Percentiles rank a stretch among this genome's conserved stretches.
Evolutionary conservation across 2,888 invertebrate species (phyloP).

Genomic region (Thereva nobilitata): DNA sequence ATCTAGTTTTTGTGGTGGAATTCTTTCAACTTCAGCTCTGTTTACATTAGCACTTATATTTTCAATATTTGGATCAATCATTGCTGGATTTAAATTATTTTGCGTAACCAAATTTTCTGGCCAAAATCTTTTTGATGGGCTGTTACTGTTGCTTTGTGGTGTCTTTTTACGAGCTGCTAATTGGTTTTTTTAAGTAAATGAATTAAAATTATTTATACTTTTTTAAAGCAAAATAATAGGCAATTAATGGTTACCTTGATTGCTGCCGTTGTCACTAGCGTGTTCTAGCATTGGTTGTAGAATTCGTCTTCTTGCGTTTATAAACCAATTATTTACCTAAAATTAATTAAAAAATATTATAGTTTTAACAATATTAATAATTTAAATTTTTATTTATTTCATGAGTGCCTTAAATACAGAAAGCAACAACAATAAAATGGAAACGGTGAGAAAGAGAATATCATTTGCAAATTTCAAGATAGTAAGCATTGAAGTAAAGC

Average conservation of each 20-base stretch:
- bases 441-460: too few relatives aligned
- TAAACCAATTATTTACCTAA: conserved; percentile 90
- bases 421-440: too few relatives aligned
- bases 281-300: conserved; percentile 88
- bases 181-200: neutral
- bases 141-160: conserved; percentile 35
- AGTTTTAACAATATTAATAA: neutral
- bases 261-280: conserved; percentile 44
- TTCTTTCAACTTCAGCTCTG: conserved; percentile 41
- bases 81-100: conserved; percentile 39
- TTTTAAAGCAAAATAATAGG: neutral
- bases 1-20: conserved; percentile 41
- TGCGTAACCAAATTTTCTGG: conserved; percentile 31
- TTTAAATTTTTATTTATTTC: too few relatives aligned
- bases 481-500: too few relatives aligned
- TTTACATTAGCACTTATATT: conserved; percentile 45
- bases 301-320: conserved; percentile 88
- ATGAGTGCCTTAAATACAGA: too few relatives aligned
- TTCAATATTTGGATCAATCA: conserved; percentile 45
- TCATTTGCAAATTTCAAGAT: too few relatives aligned
- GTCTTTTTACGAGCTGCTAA: conserved; percentile 39
- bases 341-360: conserved; percentile 5
- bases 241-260: conserved; percentile 35
- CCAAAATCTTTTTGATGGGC: conserved; percentile 39
- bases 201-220: neutral